Evolutionary conservation across 1,140 invertebrate species (phyloP).

Genomic region (Delia radicum): DNA sequence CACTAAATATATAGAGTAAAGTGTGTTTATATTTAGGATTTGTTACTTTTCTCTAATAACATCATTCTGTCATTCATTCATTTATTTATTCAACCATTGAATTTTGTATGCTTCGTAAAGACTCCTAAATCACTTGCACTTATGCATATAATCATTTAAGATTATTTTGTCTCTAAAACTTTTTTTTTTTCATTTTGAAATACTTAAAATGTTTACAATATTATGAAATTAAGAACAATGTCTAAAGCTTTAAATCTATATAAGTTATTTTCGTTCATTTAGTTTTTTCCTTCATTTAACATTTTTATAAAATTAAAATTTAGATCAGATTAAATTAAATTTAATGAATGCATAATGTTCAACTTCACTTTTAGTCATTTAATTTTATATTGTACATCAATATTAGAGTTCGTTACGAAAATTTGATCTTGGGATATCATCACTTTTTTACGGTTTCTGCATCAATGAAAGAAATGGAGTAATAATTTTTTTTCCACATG

Average conservation of each 20-base stretch:
- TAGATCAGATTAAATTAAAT: too few species aligned
- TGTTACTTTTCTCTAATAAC: neutral
- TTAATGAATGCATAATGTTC: too few species aligned
- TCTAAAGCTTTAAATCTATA: neutral
- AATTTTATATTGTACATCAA: too few species aligned
- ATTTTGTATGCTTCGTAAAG: neutral
- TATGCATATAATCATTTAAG: neutral
- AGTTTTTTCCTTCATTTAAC: neutral
- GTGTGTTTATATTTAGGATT: neutral
- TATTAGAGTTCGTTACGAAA: too few species aligned
- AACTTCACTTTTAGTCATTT: too few species aligned
- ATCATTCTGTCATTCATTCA: neutral
- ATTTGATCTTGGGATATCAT: too few species aligned
- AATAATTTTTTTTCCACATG: too few species aligned
- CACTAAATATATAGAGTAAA: neutral
- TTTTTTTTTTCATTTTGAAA: too few species aligned
- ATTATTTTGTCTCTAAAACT: neutral
- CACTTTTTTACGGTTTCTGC: too few species aligned
- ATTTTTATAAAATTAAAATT: too few species aligned
- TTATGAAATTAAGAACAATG: neutral
- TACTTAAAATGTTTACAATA: too few species aligned
- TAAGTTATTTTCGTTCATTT: neutral
- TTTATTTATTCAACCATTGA: neutral
- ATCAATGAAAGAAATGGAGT: too few species aligned
- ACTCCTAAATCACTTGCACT: slow-evolving; percentile 2